Base-by-base conservation (phyloP, 2,113 vertebrate species). In the Mugil cephalus region DNA sequence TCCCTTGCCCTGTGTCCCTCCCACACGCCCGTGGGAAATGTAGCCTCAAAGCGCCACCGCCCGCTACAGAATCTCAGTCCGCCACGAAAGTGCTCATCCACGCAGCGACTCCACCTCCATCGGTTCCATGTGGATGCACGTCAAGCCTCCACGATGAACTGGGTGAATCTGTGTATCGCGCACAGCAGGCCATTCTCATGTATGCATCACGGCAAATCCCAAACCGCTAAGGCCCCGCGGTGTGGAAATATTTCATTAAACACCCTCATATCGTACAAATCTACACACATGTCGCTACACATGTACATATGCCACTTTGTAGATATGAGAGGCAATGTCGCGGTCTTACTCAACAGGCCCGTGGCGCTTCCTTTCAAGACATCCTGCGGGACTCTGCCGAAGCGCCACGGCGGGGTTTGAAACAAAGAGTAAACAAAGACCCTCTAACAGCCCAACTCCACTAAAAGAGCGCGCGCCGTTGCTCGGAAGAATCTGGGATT, bases 41-140 rank as follows among this genome's bases (percentile, higher is more conserved):
- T 67, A 71, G 80, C 76, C 61, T 83, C 72, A 83, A 86, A 88
- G 85, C 66, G 59, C 54, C 48, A 62, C 80, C 72, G 65, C 74
- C 82, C 74, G 80, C 87, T 72, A 61, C 53, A 52, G 4, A 17
- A 55, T 63, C 72, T 6, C 52, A 46, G 82, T 51, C 51, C 69
- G 69, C 69, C 46, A 35, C 11, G n/a, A 56, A 78, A 79, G 66
- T 14, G 51, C n/a, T 62, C 68, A 43, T 48, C 35, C 45, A 14
- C 67, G 19, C 21, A 61, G 17, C 24, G 21, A 52, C 19, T 51
- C 55, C 50, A 47, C 21, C 70, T 73, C 62, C 8, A 19, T 53
- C 38, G 30, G 64, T 74, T 69, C 65, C 69, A 56, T 8, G 50
- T 53, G 12, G 39, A 48, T 8, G 50, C 8, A 15, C 60, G 39